phyloP scores from a whole-genome alignment of 1,140 invertebrate species.

The Xylocopa sonorina region DNA sequence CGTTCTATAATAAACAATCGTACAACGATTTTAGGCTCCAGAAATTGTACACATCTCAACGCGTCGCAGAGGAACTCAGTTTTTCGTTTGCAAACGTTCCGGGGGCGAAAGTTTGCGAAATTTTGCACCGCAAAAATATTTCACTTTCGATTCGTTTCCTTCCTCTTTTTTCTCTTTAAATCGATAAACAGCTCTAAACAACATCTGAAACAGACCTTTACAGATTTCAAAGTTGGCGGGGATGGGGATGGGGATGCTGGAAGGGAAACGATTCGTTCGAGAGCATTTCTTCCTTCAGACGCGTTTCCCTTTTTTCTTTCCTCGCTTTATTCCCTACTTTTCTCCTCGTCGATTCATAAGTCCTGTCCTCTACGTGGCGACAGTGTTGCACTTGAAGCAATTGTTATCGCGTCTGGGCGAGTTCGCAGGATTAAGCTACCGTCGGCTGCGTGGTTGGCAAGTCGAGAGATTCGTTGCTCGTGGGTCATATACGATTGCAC shows the following conservation, averaged over 20 bases:
- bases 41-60: slow-evolving; percentile 8
- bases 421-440: slow-evolving; percentile 26
- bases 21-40: slow-evolving; percentile 34
- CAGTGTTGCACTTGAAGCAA: slow-evolving; percentile 11
- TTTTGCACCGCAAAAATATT: slow-evolving; percentile 29
- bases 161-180: neutral
- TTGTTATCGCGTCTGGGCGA: slow-evolving; percentile 2
- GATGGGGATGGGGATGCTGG: too few species aligned
- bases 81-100: slow-evolving; percentile 11
- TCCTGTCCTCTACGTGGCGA: slow-evolving; percentile 33
- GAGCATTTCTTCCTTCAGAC: neutral
- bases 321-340: neutral
- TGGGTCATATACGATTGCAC: slow-evolving; percentile 32
- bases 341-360: slow-evolving; percentile 1
- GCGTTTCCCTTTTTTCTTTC: neutral
- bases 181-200: slow-evolving; percentile 1
- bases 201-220: slow-evolving; percentile 10
- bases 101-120: neutral
- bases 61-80: slow-evolving; percentile 32
- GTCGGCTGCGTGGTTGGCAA: slow-evolving; percentile 19
- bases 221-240: neutral
- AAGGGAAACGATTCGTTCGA: slow-evolving; percentile 17
- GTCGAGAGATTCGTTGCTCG: slow-evolving; percentile 61
- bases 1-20: slow-evolving; percentile 35
- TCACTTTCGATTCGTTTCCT: neutral